A percentile compares a stretch with the other conserved stretches of the same genome.
Evolutionary conservation across 2,797 vertebrate genomes (phyloP).

Genomic region (Clangula hyemalis): DNA sequence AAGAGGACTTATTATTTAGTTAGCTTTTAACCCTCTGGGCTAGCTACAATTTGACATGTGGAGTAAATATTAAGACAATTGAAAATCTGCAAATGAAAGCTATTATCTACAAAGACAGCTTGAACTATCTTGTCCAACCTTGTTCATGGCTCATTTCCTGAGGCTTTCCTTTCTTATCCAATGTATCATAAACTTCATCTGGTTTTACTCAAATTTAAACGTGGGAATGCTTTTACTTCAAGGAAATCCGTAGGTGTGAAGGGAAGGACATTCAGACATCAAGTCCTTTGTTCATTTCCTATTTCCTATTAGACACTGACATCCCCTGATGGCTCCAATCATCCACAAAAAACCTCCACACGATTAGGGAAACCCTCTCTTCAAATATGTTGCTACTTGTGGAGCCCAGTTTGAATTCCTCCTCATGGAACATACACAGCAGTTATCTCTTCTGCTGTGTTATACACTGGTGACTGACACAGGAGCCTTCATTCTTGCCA

Average conservation of each 20-base stretch:
- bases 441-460: constrained; percentile 1
- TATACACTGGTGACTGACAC: constrained; percentile 9
- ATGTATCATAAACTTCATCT: rapidly evolving
- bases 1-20: not conserved
- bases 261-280: not conserved
- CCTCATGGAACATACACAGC: not conserved
- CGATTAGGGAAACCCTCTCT: not conserved
- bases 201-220: not conserved
- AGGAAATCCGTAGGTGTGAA: not conserved
- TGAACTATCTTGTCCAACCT: not conserved
- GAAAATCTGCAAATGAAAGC: not conserved
- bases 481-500: not conserved
- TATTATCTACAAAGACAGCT: not conserved
- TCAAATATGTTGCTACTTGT: not conserved
- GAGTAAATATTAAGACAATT: not conserved
- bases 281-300: not conserved
- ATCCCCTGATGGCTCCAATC: not conserved
- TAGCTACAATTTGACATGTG: not conserved
- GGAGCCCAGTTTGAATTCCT: not conserved
- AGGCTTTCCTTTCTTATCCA: not conserved
- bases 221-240: not conserved
- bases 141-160: not conserved
- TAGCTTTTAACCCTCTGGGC: not conserved
- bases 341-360: not conserved
- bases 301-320: not conserved